These are phyloP conservation scores for Lasioglossum lativentre DNA, from an alignment of 2,888 invertebrate genomes.

Conservation along the genomic window DNA sequence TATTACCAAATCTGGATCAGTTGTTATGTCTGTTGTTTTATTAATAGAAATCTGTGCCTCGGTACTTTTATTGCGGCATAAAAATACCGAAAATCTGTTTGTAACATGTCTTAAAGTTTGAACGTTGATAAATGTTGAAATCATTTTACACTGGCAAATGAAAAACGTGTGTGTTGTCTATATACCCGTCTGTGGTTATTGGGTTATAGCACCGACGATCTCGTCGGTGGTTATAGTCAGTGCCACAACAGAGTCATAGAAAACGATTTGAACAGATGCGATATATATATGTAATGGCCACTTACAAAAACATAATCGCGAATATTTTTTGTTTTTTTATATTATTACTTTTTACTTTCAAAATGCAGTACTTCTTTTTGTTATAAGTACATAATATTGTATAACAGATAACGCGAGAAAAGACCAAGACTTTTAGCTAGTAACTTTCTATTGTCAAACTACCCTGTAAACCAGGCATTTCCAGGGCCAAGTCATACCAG, in stretches of 20 bases:
- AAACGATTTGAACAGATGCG: conserved; percentile 3
- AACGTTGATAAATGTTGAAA: conserved; percentile 5
- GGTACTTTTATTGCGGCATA: conserved; percentile 27
- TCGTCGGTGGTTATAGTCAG: too few species aligned
- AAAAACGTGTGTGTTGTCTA: neutral
- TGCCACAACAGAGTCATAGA: conserved; percentile 16
- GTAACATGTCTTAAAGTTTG: conserved; percentile 14
- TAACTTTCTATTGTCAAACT: neutral
- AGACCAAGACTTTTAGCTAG: neutral
- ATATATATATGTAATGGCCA: neutral
- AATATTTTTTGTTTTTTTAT: too few species aligned
- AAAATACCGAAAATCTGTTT: conserved; percentile 14
- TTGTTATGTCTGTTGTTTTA: neutral
- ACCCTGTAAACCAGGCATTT: too few species aligned
- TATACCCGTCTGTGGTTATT: too few species aligned
- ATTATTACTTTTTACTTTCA: too few species aligned
- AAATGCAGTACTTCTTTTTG: too few species aligned
- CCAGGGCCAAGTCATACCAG: too few species aligned
- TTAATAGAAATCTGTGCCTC: neutral
- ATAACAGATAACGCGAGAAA: neutral
- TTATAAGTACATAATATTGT: neutral
- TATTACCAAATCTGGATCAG: conserved; percentile 37
- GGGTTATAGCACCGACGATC: too few species aligned
- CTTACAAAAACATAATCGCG: too few species aligned
- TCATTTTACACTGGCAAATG: conserved; percentile 26